These are phyloP conservation scores for Ligdia adustata DNA, from an alignment of 2,888 invertebrate species.

Conservation along the genomic window DNA sequence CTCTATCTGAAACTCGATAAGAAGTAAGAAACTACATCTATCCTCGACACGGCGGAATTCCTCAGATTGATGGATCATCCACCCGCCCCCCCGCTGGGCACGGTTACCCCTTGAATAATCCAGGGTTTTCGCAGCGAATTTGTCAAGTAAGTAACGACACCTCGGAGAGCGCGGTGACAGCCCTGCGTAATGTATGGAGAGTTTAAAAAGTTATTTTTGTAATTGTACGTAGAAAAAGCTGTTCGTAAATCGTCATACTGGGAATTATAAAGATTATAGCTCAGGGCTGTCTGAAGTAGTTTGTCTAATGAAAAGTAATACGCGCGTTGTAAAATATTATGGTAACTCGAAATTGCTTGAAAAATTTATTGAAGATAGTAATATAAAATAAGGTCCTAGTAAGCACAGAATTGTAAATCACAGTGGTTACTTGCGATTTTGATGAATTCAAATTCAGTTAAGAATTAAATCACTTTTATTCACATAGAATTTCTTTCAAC, in stretches of 20 bases:
- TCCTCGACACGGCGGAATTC: slow-evolving; percentile 46
- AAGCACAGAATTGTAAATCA: no score
- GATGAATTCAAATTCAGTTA: no score
- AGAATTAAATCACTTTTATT: no score
- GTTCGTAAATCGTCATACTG: slow-evolving; percentile 14
- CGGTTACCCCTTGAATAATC: slow-evolving; percentile 48
- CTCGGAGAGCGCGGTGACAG: slow-evolving; percentile 44
- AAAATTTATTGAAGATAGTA: no score
- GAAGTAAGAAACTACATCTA: slow-evolving; percentile 49
- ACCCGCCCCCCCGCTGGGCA: slow-evolving; percentile 30
- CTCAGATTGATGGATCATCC: slow-evolving; percentile 61
- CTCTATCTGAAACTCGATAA: slow-evolving; percentile 39
- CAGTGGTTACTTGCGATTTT: no score
- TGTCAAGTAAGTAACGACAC: slow-evolving; percentile 63
- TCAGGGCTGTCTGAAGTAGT: neutral
- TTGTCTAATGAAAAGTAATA: neutral
- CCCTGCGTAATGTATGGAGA: slow-evolving; percentile 32
- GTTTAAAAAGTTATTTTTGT: slow-evolving; percentile 31
- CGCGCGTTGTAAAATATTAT: no score
- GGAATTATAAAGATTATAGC: no score
- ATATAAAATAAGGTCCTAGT: no score
- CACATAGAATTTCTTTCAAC: no score
- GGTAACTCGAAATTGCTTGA: no score
- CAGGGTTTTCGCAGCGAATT: slow-evolving; percentile 57
- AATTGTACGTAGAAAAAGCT: slow-evolving; percentile 22